Conservation (phyloP, 1,140 invertebrate genomes). For the Manduca sexta region DNA sequence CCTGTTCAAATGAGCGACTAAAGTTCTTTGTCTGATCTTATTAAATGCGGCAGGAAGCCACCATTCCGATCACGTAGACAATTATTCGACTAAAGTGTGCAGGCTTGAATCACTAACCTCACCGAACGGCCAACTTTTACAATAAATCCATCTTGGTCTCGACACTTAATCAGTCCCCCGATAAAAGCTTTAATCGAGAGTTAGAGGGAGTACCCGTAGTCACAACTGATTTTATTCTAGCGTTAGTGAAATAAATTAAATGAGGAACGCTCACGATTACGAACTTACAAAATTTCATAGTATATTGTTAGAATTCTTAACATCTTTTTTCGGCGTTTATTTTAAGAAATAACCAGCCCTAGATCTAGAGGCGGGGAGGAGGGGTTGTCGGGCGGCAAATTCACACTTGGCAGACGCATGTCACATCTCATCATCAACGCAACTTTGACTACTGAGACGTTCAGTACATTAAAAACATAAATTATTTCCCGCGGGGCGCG, state of each 20-base stretch:
- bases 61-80: conserved; percentile 70
- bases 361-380: too few relatives aligned
- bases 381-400: too few relatives aligned
- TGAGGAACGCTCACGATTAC: conserved; percentile 14
- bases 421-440: too few relatives aligned
- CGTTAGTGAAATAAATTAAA: conserved; percentile 31
- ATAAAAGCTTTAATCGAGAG: conserved; percentile 61
- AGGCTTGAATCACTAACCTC: conserved; percentile 68
- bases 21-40: conserved; percentile 42
- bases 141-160: conserved; percentile 64
- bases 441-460: too few relatives aligned
- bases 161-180: conserved; percentile 66
- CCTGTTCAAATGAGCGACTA: conserved; percentile 10
- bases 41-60: conserved; percentile 48
- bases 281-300: conserved; percentile 16
- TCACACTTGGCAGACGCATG: too few relatives aligned
- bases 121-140: conserved; percentile 61
- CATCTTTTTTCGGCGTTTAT: too few relatives aligned
- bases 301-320: too few relatives aligned
- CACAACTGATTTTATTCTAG: conserved; percentile 44
- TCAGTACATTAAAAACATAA: too few relatives aligned
- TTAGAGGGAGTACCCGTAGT: conserved; percentile 42
- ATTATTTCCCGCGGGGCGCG: too few relatives aligned
- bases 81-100: conserved; percentile 70
- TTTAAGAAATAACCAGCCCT: too few relatives aligned